These are phyloP conservation scores for human DNA, from an alignment of 2,113 vertebrate genomes.

Conservation along the genomic window GRCh38 chr7:144031001-144031500, in stretches of 20 bases:
- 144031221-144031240: background rate
- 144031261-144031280: background rate
- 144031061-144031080: background rate
- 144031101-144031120: background rate
- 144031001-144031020: background rate
- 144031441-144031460: background rate
- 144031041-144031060: background rate
- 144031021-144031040: background rate
- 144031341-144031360: background rate
- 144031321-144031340: background rate
- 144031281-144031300: background rate
- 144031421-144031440: background rate
- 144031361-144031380: background rate
- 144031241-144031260: background rate
- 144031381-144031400: background rate
- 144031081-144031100: background rate
- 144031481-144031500: background rate
- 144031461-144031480: background rate
- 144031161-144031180: background rate
- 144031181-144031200: background rate
- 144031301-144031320: background rate
- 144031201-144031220: background rate
- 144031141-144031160: background rate
- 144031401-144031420: background rate
- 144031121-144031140: background rate